These are phyloP conservation scores for Lithobius niger DNA, from an alignment of 1,140 invertebrate species.

Conservation along the genomic window DNA sequence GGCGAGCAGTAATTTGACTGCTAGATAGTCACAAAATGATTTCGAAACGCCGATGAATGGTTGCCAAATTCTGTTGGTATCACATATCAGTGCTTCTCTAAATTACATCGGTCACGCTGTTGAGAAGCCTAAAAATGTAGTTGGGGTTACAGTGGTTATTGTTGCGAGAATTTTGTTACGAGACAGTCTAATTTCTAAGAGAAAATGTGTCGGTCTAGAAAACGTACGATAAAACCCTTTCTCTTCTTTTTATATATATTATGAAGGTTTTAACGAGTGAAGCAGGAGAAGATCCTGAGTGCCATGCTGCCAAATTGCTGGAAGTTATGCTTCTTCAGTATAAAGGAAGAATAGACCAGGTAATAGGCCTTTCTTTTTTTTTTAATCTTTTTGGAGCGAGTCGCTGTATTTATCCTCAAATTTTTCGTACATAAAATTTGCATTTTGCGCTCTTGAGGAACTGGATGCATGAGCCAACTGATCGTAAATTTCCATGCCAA, in stretches of 20 bases:
- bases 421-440: no score
- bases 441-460: no score
- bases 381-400: background rate
- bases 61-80: background rate
- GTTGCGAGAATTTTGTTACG: no score
- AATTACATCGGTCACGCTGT: background rate
- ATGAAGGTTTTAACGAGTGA: conserved; percentile 55
- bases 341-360: conserved; percentile 47
- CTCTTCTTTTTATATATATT: conserved; percentile 7
- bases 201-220: no score
- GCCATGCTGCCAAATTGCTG: conserved; percentile 90
- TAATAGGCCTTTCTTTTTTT: conserved; percentile 15
- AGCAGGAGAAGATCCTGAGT: conserved; percentile 86
- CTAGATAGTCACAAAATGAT: no score
- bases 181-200: no score
- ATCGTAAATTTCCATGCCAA: no score
- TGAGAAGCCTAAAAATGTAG: background rate
- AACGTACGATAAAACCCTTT: no score
- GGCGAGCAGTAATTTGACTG: no score
- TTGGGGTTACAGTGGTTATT: background rate
- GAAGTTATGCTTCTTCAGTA: conserved; percentile 97
- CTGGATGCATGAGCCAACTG: no score
- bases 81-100: background rate
- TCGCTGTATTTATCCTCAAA: no score
- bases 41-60: no score